These are phyloP conservation scores for Telmatochromis brachygnathus DNA, from an alignment of 2,113 vertebrate genomes.

Conservation along the genomic window DNA sequence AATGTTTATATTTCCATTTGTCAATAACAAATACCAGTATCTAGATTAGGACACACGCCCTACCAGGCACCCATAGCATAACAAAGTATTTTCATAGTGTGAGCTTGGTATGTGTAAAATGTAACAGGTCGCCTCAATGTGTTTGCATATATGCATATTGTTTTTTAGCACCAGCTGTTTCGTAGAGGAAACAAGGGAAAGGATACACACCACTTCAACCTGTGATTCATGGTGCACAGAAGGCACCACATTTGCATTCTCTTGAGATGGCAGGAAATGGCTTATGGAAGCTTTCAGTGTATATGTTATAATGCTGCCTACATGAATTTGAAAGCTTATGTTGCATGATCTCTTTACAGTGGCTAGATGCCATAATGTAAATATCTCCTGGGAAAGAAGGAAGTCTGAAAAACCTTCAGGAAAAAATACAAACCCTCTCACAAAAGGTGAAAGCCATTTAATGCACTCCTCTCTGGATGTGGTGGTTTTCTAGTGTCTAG, in stretches of 20 bases:
- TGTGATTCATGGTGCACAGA: neutral
- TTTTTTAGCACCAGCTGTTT: neutral
- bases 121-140: neutral
- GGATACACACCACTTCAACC: neutral
- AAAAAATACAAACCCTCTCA: neutral
- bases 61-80: neutral
- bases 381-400: neutral
- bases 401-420: neutral
- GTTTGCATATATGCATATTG: neutral
- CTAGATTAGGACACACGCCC: neutral
- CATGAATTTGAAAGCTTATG: neutral
- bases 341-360: neutral
- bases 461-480: neutral
- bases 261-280: neutral
- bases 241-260: neutral
- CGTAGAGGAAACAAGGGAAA: neutral
- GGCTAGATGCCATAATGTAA: neutral
- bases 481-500: neutral
- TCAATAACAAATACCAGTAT: neutral
- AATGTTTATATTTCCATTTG: neutral
- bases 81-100: neutral
- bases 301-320: neutral
- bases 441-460: neutral
- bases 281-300: neutral
- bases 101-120: neutral